A percentile compares a stretch with the other conserved stretches of the same genome.
phyloP scores from a whole-genome alignment of 1,140 invertebrate species.

The Drosophila pandora region DNA sequence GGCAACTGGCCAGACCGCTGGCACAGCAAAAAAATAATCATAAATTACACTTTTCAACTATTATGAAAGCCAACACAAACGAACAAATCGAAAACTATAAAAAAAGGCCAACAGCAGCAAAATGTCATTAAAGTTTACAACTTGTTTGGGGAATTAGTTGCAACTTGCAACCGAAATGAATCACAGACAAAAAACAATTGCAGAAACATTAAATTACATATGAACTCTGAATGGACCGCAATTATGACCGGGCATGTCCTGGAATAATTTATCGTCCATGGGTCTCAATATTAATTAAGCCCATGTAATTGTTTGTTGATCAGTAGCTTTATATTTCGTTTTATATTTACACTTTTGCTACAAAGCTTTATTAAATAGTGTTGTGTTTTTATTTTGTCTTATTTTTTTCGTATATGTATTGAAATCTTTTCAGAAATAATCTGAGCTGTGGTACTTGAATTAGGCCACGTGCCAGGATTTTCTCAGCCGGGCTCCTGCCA shows the following conservation, averaged over 20 bases:
- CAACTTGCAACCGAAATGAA: conserved; percentile 25
- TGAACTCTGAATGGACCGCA: conserved; percentile 23
- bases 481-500: neutral
- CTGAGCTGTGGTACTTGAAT: conserved; percentile 29
- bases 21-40: conserved; percentile 63
- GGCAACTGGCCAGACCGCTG: conserved; percentile 59
- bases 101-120: conserved; percentile 18
- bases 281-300: conserved; percentile 27
- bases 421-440: conserved; percentile 4
- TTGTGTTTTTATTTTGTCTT: neutral
- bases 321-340: neutral
- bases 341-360: neutral
- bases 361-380: neutral
- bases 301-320: conserved; percentile 5
- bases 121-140: conserved; percentile 59
- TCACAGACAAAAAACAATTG: conserved; percentile 27
- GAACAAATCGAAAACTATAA: conserved; percentile 29
- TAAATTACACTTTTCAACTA: conserved; percentile 73
- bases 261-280: conserved; percentile 22
- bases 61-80: conserved; percentile 21
- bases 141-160: conserved; percentile 41
- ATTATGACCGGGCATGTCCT: conserved; percentile 16
- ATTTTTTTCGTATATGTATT: neutral
- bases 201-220: conserved; percentile 35
- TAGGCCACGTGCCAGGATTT: conserved; percentile 29